Conservation (phyloP, 1,140 invertebrate species). For the Microvelia longipes region DNA sequence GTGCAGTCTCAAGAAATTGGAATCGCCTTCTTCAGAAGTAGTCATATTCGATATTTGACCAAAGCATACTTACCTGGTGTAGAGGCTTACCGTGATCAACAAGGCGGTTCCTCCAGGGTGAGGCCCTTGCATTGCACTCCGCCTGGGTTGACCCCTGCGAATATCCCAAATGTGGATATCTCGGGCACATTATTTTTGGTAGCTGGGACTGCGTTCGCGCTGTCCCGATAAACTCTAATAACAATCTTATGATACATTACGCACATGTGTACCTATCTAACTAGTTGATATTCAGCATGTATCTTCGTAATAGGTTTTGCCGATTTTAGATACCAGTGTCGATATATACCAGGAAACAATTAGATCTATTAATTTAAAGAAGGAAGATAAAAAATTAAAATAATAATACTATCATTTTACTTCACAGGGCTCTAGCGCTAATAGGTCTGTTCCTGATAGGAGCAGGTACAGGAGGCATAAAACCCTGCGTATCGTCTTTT, state of each 20-base stretch:
- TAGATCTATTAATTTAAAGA: not conserved
- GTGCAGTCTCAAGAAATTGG: no score
- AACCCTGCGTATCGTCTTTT: conserved; percentile 92
- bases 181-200: conserved; percentile 46
- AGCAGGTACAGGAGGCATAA: conserved; percentile 87
- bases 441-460: conserved; percentile 71
- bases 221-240: no score
- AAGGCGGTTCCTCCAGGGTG: no score
- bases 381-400: not conserved
- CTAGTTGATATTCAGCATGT: no score
- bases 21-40: no score
- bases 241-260: no score
- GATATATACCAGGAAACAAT: not conserved
- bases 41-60: no score
- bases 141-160: no score
- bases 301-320: not conserved
- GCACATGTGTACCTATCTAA: no score
- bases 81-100: no score
- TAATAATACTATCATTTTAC: not conserved
- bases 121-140: no score
- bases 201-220: conserved; percentile 45
- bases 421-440: conserved; percentile 47
- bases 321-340: not conserved
- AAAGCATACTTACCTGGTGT: no score
- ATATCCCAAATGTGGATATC: conserved; percentile 39